A percentile compares a stretch with the other conserved stretches of the same genome.
phyloP scores from a whole-genome alignment of 1,140 invertebrate genomes.

The Cydia pomonella region DNA sequence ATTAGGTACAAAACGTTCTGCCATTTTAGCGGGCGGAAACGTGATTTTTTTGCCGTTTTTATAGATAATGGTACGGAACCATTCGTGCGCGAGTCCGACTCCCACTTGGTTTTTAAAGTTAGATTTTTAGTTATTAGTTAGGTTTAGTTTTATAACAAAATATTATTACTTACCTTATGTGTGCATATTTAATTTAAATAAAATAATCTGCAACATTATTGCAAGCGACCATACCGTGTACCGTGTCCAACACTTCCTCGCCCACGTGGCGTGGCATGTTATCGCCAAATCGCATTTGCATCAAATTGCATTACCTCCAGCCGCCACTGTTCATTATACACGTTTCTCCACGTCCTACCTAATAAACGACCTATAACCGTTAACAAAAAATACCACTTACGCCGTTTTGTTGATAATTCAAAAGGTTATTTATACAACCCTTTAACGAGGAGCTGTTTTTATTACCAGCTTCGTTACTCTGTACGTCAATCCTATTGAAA shows the following conservation, averaged over 20 bases:
- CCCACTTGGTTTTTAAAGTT: too few species aligned
- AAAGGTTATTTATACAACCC: neutral
- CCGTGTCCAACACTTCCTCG: neutral
- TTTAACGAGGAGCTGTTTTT: slow-evolving; percentile 1
- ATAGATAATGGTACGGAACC: too few species aligned
- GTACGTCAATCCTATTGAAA: neutral
- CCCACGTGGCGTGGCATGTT: neutral
- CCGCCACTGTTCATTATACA: neutral
- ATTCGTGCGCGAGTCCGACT: too few species aligned
- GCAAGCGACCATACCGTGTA: neutral
- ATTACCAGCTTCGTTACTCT: neutral
- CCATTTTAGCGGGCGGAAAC: too few species aligned
- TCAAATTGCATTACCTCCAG: slow-evolving; percentile 17
- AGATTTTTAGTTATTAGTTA: too few species aligned
- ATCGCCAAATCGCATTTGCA: slow-evolving; percentile 14
- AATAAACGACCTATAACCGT: neutral
- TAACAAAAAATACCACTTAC: neutral
- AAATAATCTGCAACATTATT: too few species aligned
- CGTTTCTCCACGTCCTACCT: neutral
- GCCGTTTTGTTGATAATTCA: neutral
- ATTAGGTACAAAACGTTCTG: too few species aligned
- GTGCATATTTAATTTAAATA: too few species aligned
- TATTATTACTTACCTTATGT: too few species aligned
- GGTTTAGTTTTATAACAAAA: too few species aligned
- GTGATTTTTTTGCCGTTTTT: too few species aligned